These are phyloP conservation scores for Idaea biselata DNA, from an alignment of 2,888 invertebrate genomes.

Conservation along the genomic window DNA sequence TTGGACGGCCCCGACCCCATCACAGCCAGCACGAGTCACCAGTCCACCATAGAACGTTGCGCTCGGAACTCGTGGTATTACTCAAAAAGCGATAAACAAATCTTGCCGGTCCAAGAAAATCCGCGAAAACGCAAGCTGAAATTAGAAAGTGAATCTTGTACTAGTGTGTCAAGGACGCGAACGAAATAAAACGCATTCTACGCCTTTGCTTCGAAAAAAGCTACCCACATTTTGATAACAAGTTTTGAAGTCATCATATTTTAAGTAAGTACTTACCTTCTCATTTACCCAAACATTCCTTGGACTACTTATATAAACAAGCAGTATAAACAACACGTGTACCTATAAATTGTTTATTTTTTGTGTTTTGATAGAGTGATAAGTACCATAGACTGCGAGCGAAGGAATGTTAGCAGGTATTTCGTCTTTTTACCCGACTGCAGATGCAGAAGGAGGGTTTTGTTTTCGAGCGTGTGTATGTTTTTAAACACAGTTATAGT, in stretches of 20 bases:
- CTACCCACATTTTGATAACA: background rate
- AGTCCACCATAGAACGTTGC: slow-evolving; percentile 68
- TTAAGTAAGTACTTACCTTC: background rate
- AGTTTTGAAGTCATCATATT: background rate
- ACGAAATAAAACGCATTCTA: background rate
- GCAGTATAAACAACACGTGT: background rate
- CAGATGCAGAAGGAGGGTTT: too few species aligned
- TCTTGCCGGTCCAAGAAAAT: slow-evolving; percentile 37
- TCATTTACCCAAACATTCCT: background rate
- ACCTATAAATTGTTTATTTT: background rate
- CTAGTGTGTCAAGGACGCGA: background rate
- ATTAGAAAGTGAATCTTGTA: background rate
- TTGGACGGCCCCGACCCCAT: slow-evolving; percentile 68
- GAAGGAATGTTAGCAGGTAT: too few species aligned
- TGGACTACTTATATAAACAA: background rate
- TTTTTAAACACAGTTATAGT: too few species aligned
- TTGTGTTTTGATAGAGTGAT: background rate
- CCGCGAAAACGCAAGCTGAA: slow-evolving; percentile 13
- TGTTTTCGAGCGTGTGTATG: too few species aligned
- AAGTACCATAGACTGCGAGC: background rate
- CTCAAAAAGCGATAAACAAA: background rate
- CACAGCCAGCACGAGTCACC: slow-evolving; percentile 45
- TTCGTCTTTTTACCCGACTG: too few species aligned
- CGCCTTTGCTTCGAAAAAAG: background rate
- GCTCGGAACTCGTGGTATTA: slow-evolving; percentile 36